Evolutionary conservation across 2,113 vertebrate species (phyloP).

Genomic region (Aythya baeri): DNA sequence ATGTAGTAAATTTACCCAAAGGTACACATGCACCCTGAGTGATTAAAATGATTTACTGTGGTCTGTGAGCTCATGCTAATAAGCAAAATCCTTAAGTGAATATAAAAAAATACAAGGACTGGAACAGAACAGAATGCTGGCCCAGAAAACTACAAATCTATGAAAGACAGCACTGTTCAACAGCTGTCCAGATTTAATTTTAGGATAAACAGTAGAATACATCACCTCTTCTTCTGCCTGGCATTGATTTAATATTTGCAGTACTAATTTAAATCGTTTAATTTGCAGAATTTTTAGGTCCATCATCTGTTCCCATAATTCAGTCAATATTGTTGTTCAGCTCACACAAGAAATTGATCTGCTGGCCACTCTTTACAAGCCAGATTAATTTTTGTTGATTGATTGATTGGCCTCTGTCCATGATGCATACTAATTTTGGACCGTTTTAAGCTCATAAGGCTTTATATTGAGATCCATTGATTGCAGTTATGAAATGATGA

Average conservation of each 20-base stretch:
- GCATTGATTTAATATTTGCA: constrained; percentile 38
- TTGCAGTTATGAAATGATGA: not conserved
- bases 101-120: not conserved
- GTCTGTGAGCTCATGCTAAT: not conserved
- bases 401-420: not conserved
- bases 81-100: not conserved
- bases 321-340: not conserved
- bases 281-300: not conserved
- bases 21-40: not conserved
- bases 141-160: not conserved
- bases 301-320: constrained; percentile 4
- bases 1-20: not conserved
- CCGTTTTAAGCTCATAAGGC: not conserved
- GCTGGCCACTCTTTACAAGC: not conserved
- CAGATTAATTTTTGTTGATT: constrained; percentile 30
- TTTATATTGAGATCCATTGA: not conserved
- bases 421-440: not conserved
- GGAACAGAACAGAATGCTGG: not conserved
- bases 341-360: constrained; percentile 1
- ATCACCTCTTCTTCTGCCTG: not conserved
- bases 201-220: not conserved
- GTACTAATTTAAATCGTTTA: not conserved
- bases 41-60: not conserved
- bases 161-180: not conserved
- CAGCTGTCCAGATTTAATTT: constrained; percentile 5